Conservation (phyloP, 2,113 vertebrate species). For the Cromileptes altivelis region DNA sequence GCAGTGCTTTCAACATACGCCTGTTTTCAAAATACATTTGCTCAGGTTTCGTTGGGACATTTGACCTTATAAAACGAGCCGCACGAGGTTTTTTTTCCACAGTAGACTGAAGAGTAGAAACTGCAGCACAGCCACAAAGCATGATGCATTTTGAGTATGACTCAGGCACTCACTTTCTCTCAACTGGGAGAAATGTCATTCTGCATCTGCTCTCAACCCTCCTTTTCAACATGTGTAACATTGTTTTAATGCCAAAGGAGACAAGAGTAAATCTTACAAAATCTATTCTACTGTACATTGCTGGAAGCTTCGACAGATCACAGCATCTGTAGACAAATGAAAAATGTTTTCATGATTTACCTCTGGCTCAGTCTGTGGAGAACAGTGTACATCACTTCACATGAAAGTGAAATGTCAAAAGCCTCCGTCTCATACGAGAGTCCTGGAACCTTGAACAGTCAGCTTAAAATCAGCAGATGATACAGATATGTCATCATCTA, state of each 20-base stretch:
- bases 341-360: constrained; percentile 15
- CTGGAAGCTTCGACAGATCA: constrained; percentile 8
- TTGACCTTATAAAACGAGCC: constrained; percentile 52
- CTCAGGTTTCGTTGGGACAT: constrained; percentile 11
- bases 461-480: constrained; percentile 14
- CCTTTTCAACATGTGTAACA: constrained; percentile 8
- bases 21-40: constrained; percentile 62
- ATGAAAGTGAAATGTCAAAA: constrained; percentile 22
- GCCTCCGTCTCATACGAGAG: neutral
- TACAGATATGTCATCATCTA: constrained; percentile 3
- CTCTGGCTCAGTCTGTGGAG: constrained; percentile 16
- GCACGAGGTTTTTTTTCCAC: constrained; percentile 22
- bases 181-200: constrained; percentile 21
- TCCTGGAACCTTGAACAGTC: neutral
- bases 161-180: constrained; percentile 37
- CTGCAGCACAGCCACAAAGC: constrained; percentile 39
- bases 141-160: constrained; percentile 37
- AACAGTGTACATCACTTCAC: constrained; percentile 16
- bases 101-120: constrained; percentile 12
- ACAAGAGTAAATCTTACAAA: neutral
- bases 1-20: constrained; percentile 22
- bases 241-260: neutral
- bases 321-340: neutral
- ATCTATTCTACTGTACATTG: neutral
- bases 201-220: neutral